Evolutionary conservation across 1,140 invertebrate species (phyloP).

Genomic region (Meloidogyne exigua): DNA sequence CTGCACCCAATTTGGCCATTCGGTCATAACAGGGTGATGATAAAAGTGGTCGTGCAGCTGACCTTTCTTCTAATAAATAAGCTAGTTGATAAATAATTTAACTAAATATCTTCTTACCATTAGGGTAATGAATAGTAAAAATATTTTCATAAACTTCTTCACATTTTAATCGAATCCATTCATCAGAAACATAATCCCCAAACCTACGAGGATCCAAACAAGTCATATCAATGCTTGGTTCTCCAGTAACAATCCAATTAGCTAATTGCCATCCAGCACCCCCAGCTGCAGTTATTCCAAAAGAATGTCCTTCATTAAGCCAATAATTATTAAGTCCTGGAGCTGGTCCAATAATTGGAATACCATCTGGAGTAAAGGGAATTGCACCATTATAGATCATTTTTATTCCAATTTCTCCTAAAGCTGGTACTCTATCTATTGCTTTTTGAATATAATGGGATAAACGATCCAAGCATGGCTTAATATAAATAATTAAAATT

Average conservation of each 20-base stretch:
- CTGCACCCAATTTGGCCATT: neutral
- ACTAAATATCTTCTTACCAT: neutral
- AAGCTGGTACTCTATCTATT: neutral
- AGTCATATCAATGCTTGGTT: neutral
- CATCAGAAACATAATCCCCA: neutral
- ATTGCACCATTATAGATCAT: neutral
- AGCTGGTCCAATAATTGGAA: constrained; percentile 3
- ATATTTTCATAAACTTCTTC: constrained; percentile 2
- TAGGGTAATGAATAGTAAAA: neutral
- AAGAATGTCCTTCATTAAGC: neutral
- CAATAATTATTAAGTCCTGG: neutral
- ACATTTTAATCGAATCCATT: neutral
- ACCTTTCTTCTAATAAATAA: neutral
- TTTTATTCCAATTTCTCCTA: neutral
- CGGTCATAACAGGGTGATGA: neutral
- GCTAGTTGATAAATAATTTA: neutral
- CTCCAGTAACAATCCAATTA: neutral
- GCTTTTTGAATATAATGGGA: neutral
- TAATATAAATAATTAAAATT: no score
- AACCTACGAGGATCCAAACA: neutral
- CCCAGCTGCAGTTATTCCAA: neutral
- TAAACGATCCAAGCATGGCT: neutral
- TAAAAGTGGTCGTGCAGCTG: neutral
- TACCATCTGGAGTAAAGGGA: neutral
- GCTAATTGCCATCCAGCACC: neutral